Evolutionary conservation across 1,140 invertebrate genomes (phyloP).

Genomic region (Dreissena polymorpha): DNA sequence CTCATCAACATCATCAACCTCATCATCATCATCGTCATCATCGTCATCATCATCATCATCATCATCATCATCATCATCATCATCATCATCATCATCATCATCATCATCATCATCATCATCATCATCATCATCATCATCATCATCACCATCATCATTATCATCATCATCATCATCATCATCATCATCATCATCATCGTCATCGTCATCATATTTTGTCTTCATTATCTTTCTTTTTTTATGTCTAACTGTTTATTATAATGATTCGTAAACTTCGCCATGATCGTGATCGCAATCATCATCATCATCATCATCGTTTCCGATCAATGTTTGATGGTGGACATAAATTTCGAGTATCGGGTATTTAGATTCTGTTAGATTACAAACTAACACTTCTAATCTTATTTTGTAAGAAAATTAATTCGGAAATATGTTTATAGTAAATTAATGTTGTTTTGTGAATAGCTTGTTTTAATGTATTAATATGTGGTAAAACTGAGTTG

Average conservation of each 20-base stretch:
- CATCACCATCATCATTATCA: background rate
- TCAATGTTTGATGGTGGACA: background rate
- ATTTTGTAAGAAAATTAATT: no score
- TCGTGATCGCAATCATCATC: background rate
- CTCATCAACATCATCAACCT: no score
- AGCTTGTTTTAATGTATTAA: no score
- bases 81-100: conserved; percentile 2
- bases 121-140: background rate
- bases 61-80: background rate
- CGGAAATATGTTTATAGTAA: no score
- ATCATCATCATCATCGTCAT: background rate
- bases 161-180: conserved; percentile 2
- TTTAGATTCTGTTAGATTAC: background rate
- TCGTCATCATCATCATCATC: background rate
- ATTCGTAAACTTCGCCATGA: no score
- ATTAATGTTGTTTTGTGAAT: no score
- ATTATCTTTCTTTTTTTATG: no score
- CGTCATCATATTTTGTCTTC: background rate
- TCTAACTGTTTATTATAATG: no score
- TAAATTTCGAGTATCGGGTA: background rate
- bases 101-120: conserved; percentile 2
- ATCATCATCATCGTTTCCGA: background rate
- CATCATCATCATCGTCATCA: no score
- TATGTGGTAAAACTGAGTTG: no score
- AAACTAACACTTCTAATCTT: background rate